phyloP scores from a whole-genome alignment of 2,888 invertebrate genomes.

The Aradus depressus region DNA sequence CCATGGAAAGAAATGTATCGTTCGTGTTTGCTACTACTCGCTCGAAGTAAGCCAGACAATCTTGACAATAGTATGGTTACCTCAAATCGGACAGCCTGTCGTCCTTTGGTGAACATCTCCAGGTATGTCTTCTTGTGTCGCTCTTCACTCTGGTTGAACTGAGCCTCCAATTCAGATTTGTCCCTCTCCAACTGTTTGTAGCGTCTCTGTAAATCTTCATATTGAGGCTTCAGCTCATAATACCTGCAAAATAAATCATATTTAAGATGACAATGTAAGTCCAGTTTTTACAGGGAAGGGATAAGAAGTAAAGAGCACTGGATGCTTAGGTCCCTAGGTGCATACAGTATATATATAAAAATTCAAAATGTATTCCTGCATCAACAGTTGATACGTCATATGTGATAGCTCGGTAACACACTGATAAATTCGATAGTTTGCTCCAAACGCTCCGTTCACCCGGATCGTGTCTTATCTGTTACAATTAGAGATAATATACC shows the following conservation, averaged over 20 bases:
- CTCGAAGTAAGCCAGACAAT: constrained; percentile 28
- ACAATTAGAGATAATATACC: no score
- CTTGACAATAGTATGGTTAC: constrained; percentile 25
- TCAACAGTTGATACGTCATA: not conserved
- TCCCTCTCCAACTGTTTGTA: constrained; percentile 31
- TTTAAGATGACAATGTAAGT: constrained; percentile 1
- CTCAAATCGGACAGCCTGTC: constrained; percentile 64
- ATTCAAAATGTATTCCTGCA: not conserved
- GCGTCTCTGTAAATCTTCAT: constrained; percentile 29
- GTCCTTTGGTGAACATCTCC: constrained; percentile 72
- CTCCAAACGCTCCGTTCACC: no score
- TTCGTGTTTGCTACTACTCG: no score
- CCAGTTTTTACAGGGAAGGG: not conserved
- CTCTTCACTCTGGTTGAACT: constrained; percentile 40
- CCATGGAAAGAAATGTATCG: no score
- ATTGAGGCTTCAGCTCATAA: constrained; percentile 31
- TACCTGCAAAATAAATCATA: constrained; percentile 32
- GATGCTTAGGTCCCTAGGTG: no score
- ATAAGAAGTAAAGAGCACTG: not conserved
- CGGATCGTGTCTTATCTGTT: no score
- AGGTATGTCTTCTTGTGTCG: constrained; percentile 65
- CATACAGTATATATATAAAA: not conserved
- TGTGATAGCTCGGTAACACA: not conserved
- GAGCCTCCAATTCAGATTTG: constrained; percentile 29
- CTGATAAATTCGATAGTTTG: not conserved